Percentiles rank a stretch among this genome's conserved stretches.
Evolutionary conservation across 2,888 invertebrate species (phyloP).

Genomic region (Melikaiella ostensackeni): DNA sequence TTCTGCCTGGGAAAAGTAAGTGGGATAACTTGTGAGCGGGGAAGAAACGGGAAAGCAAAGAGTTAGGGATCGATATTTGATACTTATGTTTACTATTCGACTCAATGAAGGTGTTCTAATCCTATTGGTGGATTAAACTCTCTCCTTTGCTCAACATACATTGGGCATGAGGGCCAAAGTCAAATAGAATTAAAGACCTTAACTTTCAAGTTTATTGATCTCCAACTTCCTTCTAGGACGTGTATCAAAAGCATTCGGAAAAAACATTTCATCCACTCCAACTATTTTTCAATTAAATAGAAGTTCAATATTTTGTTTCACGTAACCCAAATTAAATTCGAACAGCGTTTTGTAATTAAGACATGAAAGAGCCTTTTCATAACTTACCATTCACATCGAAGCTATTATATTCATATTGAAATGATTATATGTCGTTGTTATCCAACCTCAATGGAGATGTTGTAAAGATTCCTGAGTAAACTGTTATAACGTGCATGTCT

Average conservation of each 20-base stretch:
- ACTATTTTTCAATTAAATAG: neutral
- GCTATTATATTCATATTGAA: neutral
- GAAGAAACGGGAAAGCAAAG: constrained; percentile 33
- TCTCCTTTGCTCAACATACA: neutral
- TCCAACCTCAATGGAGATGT: neutral
- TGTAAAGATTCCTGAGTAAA: neutral
- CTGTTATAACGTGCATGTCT: constrained; percentile 8
- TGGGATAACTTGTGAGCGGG: neutral
- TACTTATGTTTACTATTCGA: constrained; percentile 22
- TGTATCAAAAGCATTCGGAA: neutral
- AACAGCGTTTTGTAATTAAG: neutral
- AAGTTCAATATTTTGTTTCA: neutral
- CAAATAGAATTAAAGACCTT: no score
- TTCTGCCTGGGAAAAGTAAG: constrained; percentile 48
- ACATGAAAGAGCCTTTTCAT: neutral
- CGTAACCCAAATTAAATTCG: neutral
- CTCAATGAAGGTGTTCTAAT: neutral
- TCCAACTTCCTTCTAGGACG: no score
- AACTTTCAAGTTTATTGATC: no score
- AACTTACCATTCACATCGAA: neutral
- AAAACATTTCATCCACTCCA: neutral
- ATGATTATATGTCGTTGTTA: neutral
- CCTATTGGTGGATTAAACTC: neutral
- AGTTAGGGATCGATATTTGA: constrained; percentile 47
- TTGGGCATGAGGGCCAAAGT: neutral